A percentile compares a stretch with the other conserved stretches of the same genome.
These are phyloP conservation scores for Chiloscyllium plagiosum DNA, from an alignment of 2,113 vertebrate species.

Conservation along the genomic window DNA sequence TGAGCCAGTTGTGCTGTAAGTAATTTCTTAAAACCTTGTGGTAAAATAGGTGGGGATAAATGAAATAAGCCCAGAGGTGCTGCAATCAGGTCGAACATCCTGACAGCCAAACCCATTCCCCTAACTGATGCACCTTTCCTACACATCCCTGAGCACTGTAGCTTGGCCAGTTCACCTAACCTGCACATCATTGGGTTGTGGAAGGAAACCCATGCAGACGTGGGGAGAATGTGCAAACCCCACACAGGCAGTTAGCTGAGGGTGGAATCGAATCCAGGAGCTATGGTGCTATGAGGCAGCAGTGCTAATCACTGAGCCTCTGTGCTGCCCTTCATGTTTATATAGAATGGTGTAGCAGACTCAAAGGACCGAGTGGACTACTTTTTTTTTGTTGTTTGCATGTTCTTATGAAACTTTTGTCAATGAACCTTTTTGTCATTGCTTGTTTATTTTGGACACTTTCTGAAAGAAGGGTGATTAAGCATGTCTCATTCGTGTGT, in stretches of 20 bases:
- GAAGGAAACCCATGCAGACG: too few relatives aligned
- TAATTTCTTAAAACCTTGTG: not conserved
- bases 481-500: not conserved
- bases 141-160: too few relatives aligned
- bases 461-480: not conserved
- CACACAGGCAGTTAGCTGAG: too few relatives aligned
- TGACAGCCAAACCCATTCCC: not conserved
- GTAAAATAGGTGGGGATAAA: not conserved
- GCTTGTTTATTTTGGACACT: not conserved
- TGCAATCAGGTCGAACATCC: not conserved
- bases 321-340: too few relatives aligned
- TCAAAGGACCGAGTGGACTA: too few relatives aligned
- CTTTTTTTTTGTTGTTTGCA: not conserved
- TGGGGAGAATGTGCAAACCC: too few relatives aligned
- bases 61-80: not conserved
- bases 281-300: too few relatives aligned
- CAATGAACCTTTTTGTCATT: not conserved
- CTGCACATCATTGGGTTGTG: too few relatives aligned
- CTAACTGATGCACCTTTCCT: not conserved
- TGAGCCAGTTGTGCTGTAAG: not conserved
- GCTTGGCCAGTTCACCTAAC: too few relatives aligned
- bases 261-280: too few relatives aligned
- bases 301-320: too few relatives aligned
- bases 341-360: too few relatives aligned
- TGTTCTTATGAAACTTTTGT: not conserved